Evolutionary conservation across 2,113 vertebrate genomes (phyloP).

Genomic region (Tupaia chinensis): DNA sequence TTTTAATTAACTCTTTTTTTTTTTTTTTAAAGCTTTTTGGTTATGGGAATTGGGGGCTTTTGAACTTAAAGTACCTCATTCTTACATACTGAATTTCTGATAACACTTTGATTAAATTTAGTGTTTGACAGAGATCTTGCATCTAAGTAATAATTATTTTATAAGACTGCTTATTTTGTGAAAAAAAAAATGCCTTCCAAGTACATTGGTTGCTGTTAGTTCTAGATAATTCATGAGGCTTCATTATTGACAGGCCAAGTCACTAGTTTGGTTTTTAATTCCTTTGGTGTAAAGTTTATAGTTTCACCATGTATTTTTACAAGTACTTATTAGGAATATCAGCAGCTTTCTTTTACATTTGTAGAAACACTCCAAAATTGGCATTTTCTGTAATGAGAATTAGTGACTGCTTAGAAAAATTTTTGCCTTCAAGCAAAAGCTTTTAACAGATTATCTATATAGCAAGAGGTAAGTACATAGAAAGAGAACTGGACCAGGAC

Average conservation of each 20-base stretch:
- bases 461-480: neutral
- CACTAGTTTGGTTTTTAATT: neutral
- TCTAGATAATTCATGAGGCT: neutral
- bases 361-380: constrained; percentile 24
- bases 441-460: constrained; percentile 28
- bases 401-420: neutral
- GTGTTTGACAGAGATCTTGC: neutral
- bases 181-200: neutral
- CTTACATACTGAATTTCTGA: neutral
- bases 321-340: constrained; percentile 2
- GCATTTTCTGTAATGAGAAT: constrained; percentile 44
- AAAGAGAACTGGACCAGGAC: constrained; percentile 39
- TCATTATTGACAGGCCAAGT: neutral
- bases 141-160: constrained; percentile 19
- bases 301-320: neutral
- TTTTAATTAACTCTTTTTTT: too few species aligned
- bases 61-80: neutral
- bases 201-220: neutral
- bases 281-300: neutral
- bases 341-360: constrained; percentile 22
- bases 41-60: too few species aligned
- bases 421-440: constrained; percentile 41
- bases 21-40: too few species aligned
- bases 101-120: neutral
- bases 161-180: neutral